Base-by-base conservation (phyloP, 2,888 invertebrate species). In the Himalopsyche anomala region DNA sequence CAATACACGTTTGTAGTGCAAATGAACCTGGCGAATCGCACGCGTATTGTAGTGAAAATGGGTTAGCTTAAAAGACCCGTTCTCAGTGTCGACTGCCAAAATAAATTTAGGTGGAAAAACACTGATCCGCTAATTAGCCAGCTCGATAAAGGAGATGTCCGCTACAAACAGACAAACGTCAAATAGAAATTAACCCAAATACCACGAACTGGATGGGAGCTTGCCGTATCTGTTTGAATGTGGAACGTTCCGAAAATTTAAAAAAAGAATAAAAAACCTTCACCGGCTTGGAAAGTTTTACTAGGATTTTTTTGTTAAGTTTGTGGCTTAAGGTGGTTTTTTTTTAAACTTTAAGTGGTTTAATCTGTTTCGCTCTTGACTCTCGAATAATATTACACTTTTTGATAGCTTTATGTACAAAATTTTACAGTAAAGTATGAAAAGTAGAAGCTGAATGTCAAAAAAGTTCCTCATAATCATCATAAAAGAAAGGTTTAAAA, bases 201-300 rank as follows among this genome's bases (percentile, higher is more conserved):
- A 74, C 74, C 74, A 74, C 12, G 36, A 74, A 74, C 74, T 36
- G 36, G 74, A 74, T 19, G 38, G 38, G 74, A 36, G 51, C 51
- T 42, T 51, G 51, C 51, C 51, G 74, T 74, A 74, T 74, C 74
- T 74, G 36, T 74, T 74, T 74, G 15, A 74, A 74, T 74, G 2
- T 36, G 15, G 38, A 74, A 74, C 74, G 74, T 74, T 74, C 38
- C 74, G 38, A 74, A 74, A 38, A 28, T 74, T 74, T 38, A 74
- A 74, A 74, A 74, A 74, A 12, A 81, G n/a, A 81, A 55, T 55
- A 81, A 45, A 51, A 51, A 56, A 55, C 15, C 56, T 56, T 38
- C n/a, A 42, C 54, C 17, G 42, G 69, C 45, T 54, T 17, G 84
- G 84, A 80, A 84, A 80, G 69, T 80, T 84, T 40, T 54, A 55